phyloP scores from a whole-genome alignment of 1,140 invertebrate species.

The Drosophila obscura region DNA sequence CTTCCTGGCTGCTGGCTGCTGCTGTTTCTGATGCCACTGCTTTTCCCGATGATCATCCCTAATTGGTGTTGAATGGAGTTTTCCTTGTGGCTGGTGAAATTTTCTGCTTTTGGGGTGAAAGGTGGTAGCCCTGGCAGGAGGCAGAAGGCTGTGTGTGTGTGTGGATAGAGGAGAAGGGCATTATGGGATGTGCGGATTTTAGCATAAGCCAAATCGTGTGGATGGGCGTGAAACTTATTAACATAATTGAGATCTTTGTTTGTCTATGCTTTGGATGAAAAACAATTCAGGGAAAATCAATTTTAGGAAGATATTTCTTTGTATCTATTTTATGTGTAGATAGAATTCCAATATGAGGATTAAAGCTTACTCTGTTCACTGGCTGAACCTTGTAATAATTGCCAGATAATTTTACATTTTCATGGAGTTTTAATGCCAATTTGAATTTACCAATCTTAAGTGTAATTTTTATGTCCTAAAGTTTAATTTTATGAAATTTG shows the following conservation, averaged over 20 bases:
- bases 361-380: neutral
- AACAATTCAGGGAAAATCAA: neutral
- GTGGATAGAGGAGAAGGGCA: constrained; percentile 4
- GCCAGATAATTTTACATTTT: constrained; percentile 4
- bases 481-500: constrained; percentile 65
- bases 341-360: neutral
- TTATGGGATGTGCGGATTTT: constrained; percentile 14
- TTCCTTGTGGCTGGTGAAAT: constrained; percentile 56
- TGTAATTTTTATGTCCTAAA: constrained; percentile 58
- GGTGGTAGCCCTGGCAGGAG: constrained; percentile 61
- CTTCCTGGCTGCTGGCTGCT: constrained; percentile 20
- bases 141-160: constrained; percentile 45
- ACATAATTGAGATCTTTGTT: constrained; percentile 80
- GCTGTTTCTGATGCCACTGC: constrained; percentile 9
- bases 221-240: constrained; percentile 78
- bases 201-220: constrained; percentile 51
- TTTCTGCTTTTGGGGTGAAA: constrained; percentile 62
- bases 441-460: constrained; percentile 45
- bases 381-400: neutral
- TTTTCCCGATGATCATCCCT: constrained; percentile 75
- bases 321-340: neutral
- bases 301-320: neutral
- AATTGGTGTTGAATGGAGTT: constrained; percentile 83
- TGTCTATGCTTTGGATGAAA: constrained; percentile 25
- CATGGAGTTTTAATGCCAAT: constrained; percentile 35